Evolutionary conservation across 2,113 vertebrate species (phyloP), one percentile per base, ranked within the genome.

Genomic region (Erpornis zantholeuca): DNA sequence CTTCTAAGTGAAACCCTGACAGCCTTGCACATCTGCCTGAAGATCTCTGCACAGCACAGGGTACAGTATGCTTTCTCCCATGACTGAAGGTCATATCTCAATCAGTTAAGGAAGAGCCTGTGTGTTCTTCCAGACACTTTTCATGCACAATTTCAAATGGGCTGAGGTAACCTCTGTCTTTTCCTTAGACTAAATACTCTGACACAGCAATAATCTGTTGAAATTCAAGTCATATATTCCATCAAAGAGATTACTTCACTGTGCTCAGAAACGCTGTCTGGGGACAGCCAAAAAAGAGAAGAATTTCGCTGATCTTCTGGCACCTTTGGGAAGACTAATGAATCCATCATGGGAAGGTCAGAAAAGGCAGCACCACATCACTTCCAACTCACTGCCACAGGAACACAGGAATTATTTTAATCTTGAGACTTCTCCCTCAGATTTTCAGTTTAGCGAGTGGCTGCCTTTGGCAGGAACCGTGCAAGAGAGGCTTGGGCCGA

Each of bases 291-390:
- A 76, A 90, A 28, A 93, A 76, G 53, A 93, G 36, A 90, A 90
- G 22, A 56, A 42, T 63, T 75, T 92, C 40, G 11, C 29, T 72
- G 69, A 72, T 78, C 61, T 79, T 78, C 81, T 91, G 90, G 65
- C 56, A 57, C 59, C 59, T 86, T 88, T 88, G 78, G 59, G 25
- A 63, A 97, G 92, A 96, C 92, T 93, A 97, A 97, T 94, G 91
- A 91, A 91, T 83, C 68, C 59, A 54, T 94, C 47, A 44, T 7
- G 11, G 57, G 47, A 68, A 73, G 68, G 92, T 94, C 86, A 94
- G 84, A 75, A 78, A 87, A 91, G 47, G 68, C 4, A 21, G 36
- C 19, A 82, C 12, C 6, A 6, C 82, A 71, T 11, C 3, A 56
- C 57, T 61, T 82, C 84, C 21, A 7, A 95, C 11, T 82, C 88